Base-by-base conservation (phyloP, 2,888 invertebrate genomes). In the Lagria hirta region DNA sequence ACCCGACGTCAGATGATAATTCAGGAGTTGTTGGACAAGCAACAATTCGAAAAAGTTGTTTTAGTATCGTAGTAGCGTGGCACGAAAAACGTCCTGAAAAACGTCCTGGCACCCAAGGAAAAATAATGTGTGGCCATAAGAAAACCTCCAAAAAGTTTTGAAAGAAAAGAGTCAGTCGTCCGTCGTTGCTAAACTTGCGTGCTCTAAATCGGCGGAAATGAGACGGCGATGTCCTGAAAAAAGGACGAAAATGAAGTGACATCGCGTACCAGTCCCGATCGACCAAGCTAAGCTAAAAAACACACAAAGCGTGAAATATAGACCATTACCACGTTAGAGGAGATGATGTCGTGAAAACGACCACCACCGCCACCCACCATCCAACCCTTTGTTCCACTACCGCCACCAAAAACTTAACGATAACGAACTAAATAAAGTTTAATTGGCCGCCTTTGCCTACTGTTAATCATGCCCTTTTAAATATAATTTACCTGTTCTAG, bases 221-320 rank as follows among this genome's bases (percentile, higher is more conserved):
- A 65, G 62, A 61, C 52, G 56, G 60, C 56, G 59, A 61, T 60
- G 62, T 59, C 61, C 58, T 42, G 58, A 63, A 65, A 63, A 65
- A 66, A 64, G 64, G 60, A 59, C 55, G 60, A 62, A 66, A 64
- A 61, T 58, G 61, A 56, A 64, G 66, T 60, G 66, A 66, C 67
- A 64, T 62, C 61, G 58, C 65, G 68, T 68, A 66, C 68, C 68
- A 68, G 66, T 65, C 65, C 26, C 35, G 32, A 37, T 23, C 37
- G 33, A n/a, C n/a, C n/a, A n/a, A n/a, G 21, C 24, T 14, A 36
- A 28, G 24, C 22, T 36, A 49, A 48, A 48, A 48, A 48, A 54
- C 54, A 57, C 55, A 54, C 55, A 52, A 56, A 54, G 56, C 62
- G 63, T 65, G 62, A 66, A 65, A 66, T 64, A 66, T 64, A 63